phyloP scores from a whole-genome alignment of 2,888 invertebrate species.

The Rotaria socialis region DNA sequence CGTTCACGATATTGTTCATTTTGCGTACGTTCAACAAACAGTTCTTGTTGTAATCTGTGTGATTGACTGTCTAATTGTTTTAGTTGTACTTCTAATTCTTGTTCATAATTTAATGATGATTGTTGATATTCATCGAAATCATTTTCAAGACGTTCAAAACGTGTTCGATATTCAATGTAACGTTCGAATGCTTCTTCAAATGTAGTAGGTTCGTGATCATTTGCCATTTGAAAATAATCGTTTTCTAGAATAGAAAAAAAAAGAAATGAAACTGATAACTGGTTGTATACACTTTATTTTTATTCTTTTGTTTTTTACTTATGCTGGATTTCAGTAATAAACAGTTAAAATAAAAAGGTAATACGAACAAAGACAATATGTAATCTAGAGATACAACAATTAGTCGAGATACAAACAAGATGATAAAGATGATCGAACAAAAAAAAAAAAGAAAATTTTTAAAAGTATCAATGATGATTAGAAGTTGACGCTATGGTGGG shows the following conservation, averaged over 20 bases:
- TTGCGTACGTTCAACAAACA: constrained; percentile 28
- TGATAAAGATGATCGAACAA: not conserved
- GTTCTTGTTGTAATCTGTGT: constrained; percentile 1
- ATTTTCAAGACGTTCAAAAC: constrained; percentile 75
- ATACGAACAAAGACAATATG: constrained; percentile 10
- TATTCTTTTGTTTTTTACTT: not conserved
- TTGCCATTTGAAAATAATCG: not conserved
- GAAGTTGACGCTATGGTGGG: not conserved
- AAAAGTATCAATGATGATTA: not conserved
- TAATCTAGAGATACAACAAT: constrained; percentile 4
- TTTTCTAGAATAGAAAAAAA: constrained; percentile 3
- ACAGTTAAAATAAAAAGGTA: constrained; percentile 3
- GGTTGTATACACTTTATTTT: not conserved
- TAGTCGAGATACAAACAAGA: not conserved
- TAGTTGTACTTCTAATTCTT: constrained; percentile 85
- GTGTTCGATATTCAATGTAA: constrained; percentile 51
- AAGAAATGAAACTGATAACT: not conserved
- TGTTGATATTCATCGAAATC: constrained; percentile 89
- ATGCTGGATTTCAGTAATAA: not conserved
- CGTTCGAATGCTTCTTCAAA: constrained; percentile 12
- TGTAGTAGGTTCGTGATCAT: constrained; percentile 4
- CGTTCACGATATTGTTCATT: constrained; percentile 50
- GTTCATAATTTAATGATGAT: constrained; percentile 83
- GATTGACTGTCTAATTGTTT: constrained; percentile 65
- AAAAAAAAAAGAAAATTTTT: not conserved